These are phyloP conservation scores for Porites lobata DNA, from an alignment of 92 coral and sea anemone species.

Conservation along the genomic window DNA sequence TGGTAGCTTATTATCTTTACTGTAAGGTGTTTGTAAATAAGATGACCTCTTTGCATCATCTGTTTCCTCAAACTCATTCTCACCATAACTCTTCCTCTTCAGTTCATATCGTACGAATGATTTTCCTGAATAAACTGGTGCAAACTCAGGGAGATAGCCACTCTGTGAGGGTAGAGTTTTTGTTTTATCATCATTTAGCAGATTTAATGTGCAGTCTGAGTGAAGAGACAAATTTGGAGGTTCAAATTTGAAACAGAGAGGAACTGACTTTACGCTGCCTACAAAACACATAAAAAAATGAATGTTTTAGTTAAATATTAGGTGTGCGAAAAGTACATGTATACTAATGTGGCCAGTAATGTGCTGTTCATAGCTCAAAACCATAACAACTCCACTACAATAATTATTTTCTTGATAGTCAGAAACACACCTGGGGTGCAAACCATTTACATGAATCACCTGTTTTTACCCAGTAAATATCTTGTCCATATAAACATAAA, in stretches of 20 bases:
- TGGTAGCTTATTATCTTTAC: not conserved
- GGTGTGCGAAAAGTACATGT: too few relatives aligned
- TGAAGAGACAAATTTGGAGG: constrained; percentile 28
- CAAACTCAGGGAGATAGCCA: constrained; percentile 9
- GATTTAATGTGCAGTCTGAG: not conserved
- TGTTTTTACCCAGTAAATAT: too few relatives aligned
- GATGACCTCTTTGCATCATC: not conserved
- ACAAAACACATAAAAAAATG: not conserved
- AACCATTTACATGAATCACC: too few relatives aligned
- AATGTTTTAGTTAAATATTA: too few relatives aligned
- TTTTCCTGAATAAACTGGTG: constrained; percentile 35
- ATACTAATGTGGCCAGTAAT: too few relatives aligned
- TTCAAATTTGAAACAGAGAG: constrained; percentile 15
- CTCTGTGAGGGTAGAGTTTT: not conserved
- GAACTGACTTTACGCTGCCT: not conserved
- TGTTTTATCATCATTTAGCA: not conserved
- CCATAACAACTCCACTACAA: too few relatives aligned
- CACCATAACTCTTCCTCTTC: not conserved
- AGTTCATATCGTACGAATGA: constrained; percentile 5
- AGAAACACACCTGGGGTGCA: too few relatives aligned
- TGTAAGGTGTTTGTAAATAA: not conserved
- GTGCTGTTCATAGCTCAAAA: too few relatives aligned
- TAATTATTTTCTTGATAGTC: too few relatives aligned
- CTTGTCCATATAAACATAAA: too few relatives aligned
- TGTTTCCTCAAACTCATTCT: not conserved